Conservation (phyloP, 2,113 vertebrate genomes). For the Malurus cyaneus region DNA sequence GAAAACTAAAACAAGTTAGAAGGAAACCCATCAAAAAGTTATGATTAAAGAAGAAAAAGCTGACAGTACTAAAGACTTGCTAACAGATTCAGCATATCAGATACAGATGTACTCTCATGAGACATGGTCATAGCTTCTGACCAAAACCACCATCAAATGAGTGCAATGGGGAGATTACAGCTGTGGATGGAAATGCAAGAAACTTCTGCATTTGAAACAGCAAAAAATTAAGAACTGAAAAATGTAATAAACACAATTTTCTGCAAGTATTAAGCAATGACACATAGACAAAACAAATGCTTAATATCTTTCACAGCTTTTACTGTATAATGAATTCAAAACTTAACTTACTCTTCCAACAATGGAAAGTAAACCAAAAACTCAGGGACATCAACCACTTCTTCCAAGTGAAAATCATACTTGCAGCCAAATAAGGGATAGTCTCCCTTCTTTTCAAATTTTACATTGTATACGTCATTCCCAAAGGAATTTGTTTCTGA, state of each 20-base stretch:
- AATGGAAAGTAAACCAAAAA: slow-evolving; percentile 97
- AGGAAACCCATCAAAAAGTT: neutral
- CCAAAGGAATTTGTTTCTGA: slow-evolving; percentile 90
- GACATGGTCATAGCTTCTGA: neutral
- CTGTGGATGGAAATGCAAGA: neutral
- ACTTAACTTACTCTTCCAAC: slow-evolving; percentile 85
- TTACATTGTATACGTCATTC: slow-evolving; percentile 90
- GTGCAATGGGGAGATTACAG: neutral
- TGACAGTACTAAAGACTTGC: neutral
- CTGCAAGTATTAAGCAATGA: neutral
- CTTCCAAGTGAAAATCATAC: slow-evolving; percentile 95
- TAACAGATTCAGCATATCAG: neutral
- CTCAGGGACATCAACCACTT: slow-evolving; percentile 93
- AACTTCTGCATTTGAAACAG: neutral
- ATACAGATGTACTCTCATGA: neutral
- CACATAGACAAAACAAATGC: neutral
- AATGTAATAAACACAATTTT: neutral
- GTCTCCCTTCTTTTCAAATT: slow-evolving; percentile 87
- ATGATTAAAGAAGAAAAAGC: neutral
- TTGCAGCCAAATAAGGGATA: slow-evolving; percentile 95
- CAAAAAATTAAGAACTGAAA: neutral
- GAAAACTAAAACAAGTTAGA: neutral
- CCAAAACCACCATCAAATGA: neutral
- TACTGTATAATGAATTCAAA: neutral
- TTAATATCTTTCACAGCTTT: neutral